Base-by-base conservation (phyloP, 2,113 vertebrate genomes). In the Corydoras maculifer region DNA sequence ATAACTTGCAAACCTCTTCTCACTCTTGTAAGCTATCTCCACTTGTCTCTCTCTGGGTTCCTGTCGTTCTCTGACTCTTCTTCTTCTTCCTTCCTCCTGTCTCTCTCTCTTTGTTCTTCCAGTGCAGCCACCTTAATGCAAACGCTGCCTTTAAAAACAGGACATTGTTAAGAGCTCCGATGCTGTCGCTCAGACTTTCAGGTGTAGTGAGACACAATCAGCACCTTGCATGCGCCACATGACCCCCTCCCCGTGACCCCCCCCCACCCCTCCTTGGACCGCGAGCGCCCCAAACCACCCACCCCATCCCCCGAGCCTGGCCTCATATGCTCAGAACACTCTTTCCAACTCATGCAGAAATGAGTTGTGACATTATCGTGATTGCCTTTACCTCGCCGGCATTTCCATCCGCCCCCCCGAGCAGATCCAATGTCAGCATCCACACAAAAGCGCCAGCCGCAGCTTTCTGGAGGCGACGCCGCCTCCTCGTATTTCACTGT, bases 41-140 rank as follows among this genome's bases (percentile, higher is more conserved):
- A 25, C 18, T 2, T 64, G 51, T 48, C 61, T 32, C 31, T 64
- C 7, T 11, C 29, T 65, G 53, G 60, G 35, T 65, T 5, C 65
- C 12, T 57, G 51, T 60, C 53, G 59, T 35, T 43, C 29, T 18
- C 35, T 61, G 4, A 12, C 48, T 11, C 15, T 71, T 71, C 57
- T 74, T 68, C 62, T 66, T 74, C 59, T 8, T 31, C 72, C 84
- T 75, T 67, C 54, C 84, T 69, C 70, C 12, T 73, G 48, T 78
- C 79, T 84, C 76, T 87, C 89, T 94, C 89, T 97, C 87, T 96
- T 91, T 97, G 92, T 95, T 90, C 93, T 97, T 98, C 87, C 96
- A 98, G 95, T 96, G 93, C 88, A 89, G 86, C 87, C 87, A 89
- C 92, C 90, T 94, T 83, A 94, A 90, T 91, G 90, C 89, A 89